Conservation (phyloP, 2,888 invertebrate genomes). For the Bembecia ichneumoniformis region DNA sequence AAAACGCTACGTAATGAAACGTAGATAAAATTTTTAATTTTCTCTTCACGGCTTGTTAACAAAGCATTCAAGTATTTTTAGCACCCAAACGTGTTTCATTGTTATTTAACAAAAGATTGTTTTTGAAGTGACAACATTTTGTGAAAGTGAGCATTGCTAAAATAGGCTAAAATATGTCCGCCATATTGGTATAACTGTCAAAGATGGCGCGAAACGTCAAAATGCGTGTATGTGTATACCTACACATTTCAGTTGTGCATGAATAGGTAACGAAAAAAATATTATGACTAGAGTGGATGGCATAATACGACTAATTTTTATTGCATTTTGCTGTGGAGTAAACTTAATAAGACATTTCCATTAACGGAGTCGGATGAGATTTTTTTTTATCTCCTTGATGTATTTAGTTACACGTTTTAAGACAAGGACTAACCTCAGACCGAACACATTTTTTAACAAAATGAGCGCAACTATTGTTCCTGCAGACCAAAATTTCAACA, state of each 20-base stretch:
- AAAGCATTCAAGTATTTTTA: slow-evolving; percentile 31
- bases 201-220: slow-evolving; percentile 26
- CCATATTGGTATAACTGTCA: slow-evolving; percentile 31
- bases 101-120: slow-evolving; percentile 20
- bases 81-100: slow-evolving; percentile 43
- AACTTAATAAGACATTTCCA: background rate
- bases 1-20: background rate
- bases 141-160: slow-evolving; percentile 41
- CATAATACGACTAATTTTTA: background rate
- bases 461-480: no score
- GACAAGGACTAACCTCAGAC: no score
- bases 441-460: no score
- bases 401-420: no score
- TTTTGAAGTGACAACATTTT: slow-evolving; percentile 31
- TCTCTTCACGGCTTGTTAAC: slow-evolving; percentile 39
- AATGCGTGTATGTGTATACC: slow-evolving; percentile 17
- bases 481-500: no score
- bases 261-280: slow-evolving; percentile 22
- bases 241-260: slow-evolving; percentile 5
- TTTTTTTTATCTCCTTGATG: no score
- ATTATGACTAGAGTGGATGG: slow-evolving; percentile 3
- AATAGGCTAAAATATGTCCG: slow-evolving; percentile 26
- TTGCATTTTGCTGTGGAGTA: background rate
- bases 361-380: background rate
- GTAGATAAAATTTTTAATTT: slow-evolving; percentile 30